Percentiles rank a stretch among this genome's conserved stretches.
Evolutionary conservation across 2,888 invertebrate genomes (phyloP).

Genomic region (Linnaemya vulpina): DNA sequence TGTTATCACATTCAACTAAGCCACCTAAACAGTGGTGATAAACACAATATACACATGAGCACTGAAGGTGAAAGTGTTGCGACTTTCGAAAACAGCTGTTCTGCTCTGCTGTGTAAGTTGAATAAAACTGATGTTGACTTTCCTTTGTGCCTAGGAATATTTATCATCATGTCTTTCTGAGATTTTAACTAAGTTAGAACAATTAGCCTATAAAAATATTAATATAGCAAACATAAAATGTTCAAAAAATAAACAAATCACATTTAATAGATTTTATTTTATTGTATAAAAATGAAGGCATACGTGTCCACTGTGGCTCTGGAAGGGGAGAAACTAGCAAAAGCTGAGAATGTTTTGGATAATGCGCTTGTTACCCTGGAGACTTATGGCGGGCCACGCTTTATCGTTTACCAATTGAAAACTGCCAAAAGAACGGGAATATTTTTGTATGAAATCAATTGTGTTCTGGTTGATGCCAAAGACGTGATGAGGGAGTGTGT

Average conservation of each 20-base stretch:
- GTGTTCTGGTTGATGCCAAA: conserved; percentile 20
- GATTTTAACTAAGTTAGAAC: no score
- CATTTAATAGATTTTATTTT: not conserved
- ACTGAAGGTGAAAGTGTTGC: no score
- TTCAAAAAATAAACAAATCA: no score
- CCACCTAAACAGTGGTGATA: no score
- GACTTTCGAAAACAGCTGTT: no score
- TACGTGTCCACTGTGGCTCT: conserved; percentile 48
- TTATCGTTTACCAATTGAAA: conserved; percentile 18
- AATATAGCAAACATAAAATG: not conserved
- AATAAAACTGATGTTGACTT: no score
- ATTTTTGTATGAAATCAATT: conserved; percentile 59
- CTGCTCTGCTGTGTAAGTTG: no score
- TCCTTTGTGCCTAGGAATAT: no score
- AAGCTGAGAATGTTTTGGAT: conserved; percentile 53
- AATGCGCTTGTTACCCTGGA: conserved; percentile 52
- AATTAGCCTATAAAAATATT: no score
- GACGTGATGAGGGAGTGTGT: conserved; percentile 27
- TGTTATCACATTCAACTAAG: no score
- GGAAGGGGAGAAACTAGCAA: conserved; percentile 30
- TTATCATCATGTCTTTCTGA: no score
- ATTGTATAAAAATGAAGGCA: conserved; percentile 23
- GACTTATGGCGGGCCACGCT: conserved; percentile 52
- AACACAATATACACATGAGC: no score
- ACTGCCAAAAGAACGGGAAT: conserved; percentile 39